These are phyloP conservation scores for Graphium colonna DNA, from an alignment of 2,888 invertebrate genomes.

Conservation along the genomic window DNA sequence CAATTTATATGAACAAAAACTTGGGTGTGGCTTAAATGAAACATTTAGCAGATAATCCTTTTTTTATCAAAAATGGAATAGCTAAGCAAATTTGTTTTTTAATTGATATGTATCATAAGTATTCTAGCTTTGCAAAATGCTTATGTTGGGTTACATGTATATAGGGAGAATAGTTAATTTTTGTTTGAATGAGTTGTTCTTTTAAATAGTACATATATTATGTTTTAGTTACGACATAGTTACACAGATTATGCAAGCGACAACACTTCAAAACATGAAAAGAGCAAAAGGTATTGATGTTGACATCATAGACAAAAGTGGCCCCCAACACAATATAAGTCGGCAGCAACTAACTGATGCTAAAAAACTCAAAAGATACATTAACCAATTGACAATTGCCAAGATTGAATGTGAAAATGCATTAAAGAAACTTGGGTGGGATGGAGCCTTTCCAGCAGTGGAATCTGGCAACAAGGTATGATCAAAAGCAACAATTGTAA, in stretches of 20 bases:
- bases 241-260: slow-evolving; percentile 96
- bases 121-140: too few species aligned
- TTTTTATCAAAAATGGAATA: too few species aligned
- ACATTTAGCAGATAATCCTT: too few species aligned
- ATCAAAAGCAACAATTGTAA: not conserved
- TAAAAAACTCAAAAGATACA: slow-evolving; percentile 90
- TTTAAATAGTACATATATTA: too few species aligned
- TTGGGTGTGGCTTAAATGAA: too few species aligned
- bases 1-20: too few species aligned
- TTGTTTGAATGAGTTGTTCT: too few species aligned
- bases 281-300: slow-evolving; percentile 89
- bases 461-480: slow-evolving; percentile 70
- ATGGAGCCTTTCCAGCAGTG: slow-evolving; percentile 83
- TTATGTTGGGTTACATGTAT: not conserved
- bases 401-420: slow-evolving; percentile 90
- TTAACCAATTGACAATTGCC: slow-evolving; percentile 89
- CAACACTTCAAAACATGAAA: slow-evolving; percentile 93
- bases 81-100: too few species aligned
- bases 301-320: slow-evolving; percentile 77
- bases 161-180: slow-evolving; percentile 20
- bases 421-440: slow-evolving; percentile 87
- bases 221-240: slow-evolving; percentile 89
- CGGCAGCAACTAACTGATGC: slow-evolving; percentile 90
- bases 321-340: slow-evolving; percentile 79
- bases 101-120: too few species aligned